Conservation (phyloP, 2,113 vertebrate genomes). For the Polyodon spathula region DNA sequence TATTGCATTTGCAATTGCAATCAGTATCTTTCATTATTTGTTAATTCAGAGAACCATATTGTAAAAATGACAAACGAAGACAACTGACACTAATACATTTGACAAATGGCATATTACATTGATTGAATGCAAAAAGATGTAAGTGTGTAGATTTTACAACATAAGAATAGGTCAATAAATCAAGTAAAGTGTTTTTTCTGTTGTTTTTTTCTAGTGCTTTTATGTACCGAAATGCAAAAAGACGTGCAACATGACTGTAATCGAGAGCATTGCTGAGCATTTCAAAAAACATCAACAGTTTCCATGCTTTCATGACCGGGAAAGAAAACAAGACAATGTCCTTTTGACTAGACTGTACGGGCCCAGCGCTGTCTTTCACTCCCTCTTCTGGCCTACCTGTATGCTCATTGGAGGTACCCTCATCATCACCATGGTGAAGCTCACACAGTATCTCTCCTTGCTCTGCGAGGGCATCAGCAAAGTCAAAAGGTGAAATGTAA, state of each 20-base stretch:
- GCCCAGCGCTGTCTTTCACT: constrained; percentile 71
- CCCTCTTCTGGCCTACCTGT: constrained; percentile 85
- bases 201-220: constrained; percentile 65
- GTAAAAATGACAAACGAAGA: too few relatives aligned
- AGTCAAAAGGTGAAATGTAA: constrained; percentile 69
- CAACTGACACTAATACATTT: too few relatives aligned
- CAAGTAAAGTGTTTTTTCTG: not conserved
- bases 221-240: constrained; percentile 82
- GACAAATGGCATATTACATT: too few relatives aligned
- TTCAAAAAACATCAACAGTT: constrained; percentile 74
- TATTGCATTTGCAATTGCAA: too few relatives aligned
- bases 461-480: constrained; percentile 74
- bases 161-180: not conserved
- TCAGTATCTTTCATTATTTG: too few relatives aligned
- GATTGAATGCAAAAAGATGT: too few relatives aligned
- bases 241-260: constrained; percentile 63
- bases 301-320: constrained; percentile 72
- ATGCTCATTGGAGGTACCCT: constrained; percentile 70
- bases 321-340: constrained; percentile 65
- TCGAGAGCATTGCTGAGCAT: constrained; percentile 75
- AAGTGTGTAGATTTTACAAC: too few relatives aligned
- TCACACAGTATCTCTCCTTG: constrained; percentile 88
- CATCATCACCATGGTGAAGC: constrained; percentile 86
- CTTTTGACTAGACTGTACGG: constrained; percentile 81
- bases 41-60: too few relatives aligned